Evolutionary conservation across 2,888 invertebrate species (phyloP).

Genomic region (Drosophila recens): DNA sequence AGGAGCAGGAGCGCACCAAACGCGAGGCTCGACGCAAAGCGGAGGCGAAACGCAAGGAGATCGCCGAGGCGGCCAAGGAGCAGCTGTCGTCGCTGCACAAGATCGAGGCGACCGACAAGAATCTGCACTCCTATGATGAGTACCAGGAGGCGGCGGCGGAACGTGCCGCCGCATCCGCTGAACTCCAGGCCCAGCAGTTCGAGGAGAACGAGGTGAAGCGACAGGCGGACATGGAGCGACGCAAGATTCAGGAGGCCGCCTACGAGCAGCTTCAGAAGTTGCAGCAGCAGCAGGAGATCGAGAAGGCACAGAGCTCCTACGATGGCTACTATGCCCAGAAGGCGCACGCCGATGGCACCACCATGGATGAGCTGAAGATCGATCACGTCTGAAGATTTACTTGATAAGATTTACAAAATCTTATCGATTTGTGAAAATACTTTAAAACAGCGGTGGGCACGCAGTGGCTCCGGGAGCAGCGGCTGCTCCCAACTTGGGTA

Average conservation of each 20-base stretch:
- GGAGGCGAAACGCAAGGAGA: conserved; percentile 72
- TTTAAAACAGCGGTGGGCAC: no score
- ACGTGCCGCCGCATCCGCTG: conserved; percentile 79
- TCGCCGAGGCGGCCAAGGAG: conserved; percentile 81
- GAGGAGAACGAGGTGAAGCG: conserved; percentile 80
- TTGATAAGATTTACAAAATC: conserved; percentile 49
- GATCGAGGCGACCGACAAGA: conserved; percentile 65
- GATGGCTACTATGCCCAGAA: conserved; percentile 76
- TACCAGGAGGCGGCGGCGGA: conserved; percentile 76
- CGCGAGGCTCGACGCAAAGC: conserved; percentile 77
- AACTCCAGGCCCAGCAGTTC: conserved; percentile 77
- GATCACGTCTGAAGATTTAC: conserved; percentile 63
- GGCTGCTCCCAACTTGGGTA: no score
- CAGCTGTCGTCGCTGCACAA: conserved; percentile 73
- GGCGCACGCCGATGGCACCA: conserved; percentile 60
- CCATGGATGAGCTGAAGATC: conserved; percentile 61
- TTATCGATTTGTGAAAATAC: conserved; percentile 4
- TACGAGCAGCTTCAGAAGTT: conserved; percentile 73
- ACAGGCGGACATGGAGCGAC: conserved; percentile 72
- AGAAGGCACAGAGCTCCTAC: conserved; percentile 73
- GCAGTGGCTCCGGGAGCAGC: no score
- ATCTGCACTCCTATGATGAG: conserved; percentile 70
- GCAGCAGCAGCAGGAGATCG: conserved; percentile 74
- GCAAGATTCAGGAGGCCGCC: conserved; percentile 80
- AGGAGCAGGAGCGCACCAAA: conserved; percentile 77